Percentiles rank a stretch among this genome's conserved stretches.
Conservation (phyloP, 2,113 vertebrate genomes). For the Pelmatolapia mariae region DNA sequence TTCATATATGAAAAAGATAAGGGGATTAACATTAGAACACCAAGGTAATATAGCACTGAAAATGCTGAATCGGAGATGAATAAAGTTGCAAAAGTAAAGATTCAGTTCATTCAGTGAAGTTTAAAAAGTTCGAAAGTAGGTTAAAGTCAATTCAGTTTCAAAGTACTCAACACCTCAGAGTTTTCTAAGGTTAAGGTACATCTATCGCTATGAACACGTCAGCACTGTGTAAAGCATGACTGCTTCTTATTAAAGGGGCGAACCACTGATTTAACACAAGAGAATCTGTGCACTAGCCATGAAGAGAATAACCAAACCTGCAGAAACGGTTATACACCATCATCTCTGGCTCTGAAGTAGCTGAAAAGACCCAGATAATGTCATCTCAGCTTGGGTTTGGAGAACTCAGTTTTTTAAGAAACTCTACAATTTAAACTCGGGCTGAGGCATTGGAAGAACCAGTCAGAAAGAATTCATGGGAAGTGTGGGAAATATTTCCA, state of each 20-base stretch:
- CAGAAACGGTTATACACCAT: neutral
- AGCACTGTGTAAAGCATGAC: slow-evolving; percentile 2
- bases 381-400: neutral
- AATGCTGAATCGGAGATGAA: slow-evolving; percentile 11
- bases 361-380: neutral
- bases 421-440: neutral
- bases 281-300: neutral
- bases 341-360: neutral
- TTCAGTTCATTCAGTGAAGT: neutral
- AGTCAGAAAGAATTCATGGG: neutral
- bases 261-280: slow-evolving; percentile 16
- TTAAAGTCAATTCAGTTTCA: neutral
- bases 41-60: neutral
- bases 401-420: neutral
- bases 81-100: neutral
- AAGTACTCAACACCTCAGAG: neutral
- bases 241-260: neutral
- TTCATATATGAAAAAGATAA: neutral
- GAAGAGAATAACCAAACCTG: neutral
- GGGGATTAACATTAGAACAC: neutral
- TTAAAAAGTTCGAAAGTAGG: neutral
- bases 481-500: neutral
- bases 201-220: neutral
- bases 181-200: neutral
- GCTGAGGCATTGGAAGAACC: neutral